Evolutionary conservation across 2,888 invertebrate genomes (phyloP), one percentile per base, ranked within the genome.

Genomic region (Gymnosoma rotundatum): DNA sequence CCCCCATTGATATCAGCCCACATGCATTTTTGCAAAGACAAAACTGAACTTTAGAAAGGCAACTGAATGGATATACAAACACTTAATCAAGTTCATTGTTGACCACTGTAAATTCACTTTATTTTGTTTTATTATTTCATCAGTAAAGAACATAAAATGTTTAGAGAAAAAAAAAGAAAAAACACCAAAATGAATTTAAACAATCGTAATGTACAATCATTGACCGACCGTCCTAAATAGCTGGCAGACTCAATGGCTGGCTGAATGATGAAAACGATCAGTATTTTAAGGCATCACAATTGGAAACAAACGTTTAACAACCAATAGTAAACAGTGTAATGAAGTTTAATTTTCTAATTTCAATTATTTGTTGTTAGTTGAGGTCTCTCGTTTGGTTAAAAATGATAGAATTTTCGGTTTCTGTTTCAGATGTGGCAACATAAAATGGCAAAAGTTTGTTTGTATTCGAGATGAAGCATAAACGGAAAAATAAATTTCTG

Each of bases 401-500:
- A 72, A 52, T 50, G 50, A 52, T 61, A 50, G 73, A 61, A 48
- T 73, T 73, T 73, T 73, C 12, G 73, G 60, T 73, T 32, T 32
- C 8, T 32, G 25, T 32, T 52, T 38, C 50, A 61, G 21, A 73
- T 73, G 73, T 73, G 50, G 73, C 61, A 73, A 52, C 61, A 61
- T 73, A 20, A 61, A 38, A 61, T 61, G 72, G 50, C 72, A 7
- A 61, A n/a, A 74, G 73, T 1, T 25, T 54, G 61, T 10, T 73
- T 61, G 21, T 20, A 36, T 61, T 21, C 21, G 61, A 50, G 7
- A n/a, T 18, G 52, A 42, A 52, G 10, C 54, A 63, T 14, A 63
- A 74, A 74, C 63, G 73, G 38, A 74, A 63, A 54, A 63, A 52
- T 74, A 74, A 73, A 73, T 63, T 63, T 18, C 25, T 54, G 63